Conservation (phyloP, 2,888 invertebrate species). For the Pelosia muscerda region DNA sequence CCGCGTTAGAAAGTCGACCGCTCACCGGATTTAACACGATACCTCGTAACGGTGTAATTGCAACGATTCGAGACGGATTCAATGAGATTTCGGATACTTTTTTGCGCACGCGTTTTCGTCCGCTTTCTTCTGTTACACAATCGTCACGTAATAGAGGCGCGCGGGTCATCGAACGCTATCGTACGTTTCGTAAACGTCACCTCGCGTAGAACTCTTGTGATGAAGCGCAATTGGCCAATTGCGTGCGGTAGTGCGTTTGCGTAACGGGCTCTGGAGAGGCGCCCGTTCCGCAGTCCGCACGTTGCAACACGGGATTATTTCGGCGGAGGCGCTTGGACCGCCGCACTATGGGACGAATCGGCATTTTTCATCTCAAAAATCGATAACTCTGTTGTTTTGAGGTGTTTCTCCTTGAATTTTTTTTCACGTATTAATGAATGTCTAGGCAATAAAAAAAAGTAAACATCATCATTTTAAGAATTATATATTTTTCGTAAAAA, state of each 20-base stretch:
- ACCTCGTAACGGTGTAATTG: conserved; percentile 85
- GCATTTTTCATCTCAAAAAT: too few relatives aligned
- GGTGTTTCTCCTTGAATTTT: too few relatives aligned
- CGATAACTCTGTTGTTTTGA: too few relatives aligned
- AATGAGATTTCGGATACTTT: conserved; percentile 77
- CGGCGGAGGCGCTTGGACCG: conserved; percentile 83
- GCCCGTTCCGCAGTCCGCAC: conserved; percentile 82
- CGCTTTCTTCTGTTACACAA: conserved; percentile 86
- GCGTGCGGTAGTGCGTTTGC: conserved; percentile 72
- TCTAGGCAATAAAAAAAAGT: too few relatives aligned
- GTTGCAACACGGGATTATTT: conserved; percentile 87
- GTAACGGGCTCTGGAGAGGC: conserved; percentile 81
- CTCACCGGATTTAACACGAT: conserved; percentile 84
- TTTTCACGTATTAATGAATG: too few relatives aligned
- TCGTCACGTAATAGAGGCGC: conserved; percentile 74
- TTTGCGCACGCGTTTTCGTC: conserved; percentile 81
- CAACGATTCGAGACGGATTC: conserved; percentile 81
- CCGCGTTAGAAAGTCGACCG: conserved; percentile 86
- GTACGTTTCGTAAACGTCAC: conserved; percentile 70
- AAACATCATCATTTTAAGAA: too few relatives aligned
- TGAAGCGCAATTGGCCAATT: conserved; percentile 77
- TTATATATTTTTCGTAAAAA: too few relatives aligned
- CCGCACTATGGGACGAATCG: too few relatives aligned
- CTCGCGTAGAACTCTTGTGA: conserved; percentile 53
- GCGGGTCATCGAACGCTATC: conserved; percentile 78